These are phyloP conservation scores for Eilema caniola DNA, from an alignment of 2,888 invertebrate species.

Conservation along the genomic window DNA sequence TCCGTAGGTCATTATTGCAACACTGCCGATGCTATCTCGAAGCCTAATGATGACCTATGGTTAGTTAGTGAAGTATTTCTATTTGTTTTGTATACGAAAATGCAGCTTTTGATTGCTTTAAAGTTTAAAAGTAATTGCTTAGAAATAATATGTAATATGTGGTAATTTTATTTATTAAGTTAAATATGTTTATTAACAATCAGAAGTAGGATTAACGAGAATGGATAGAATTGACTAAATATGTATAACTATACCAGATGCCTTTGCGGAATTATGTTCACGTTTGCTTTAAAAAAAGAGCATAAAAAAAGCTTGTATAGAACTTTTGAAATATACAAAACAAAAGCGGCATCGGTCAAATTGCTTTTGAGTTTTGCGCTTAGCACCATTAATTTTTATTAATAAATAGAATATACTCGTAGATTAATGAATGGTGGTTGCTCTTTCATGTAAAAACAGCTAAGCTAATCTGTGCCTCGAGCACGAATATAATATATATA, in stretches of 20 bases:
- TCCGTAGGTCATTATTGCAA: not conserved
- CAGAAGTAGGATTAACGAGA: not conserved
- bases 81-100: not conserved
- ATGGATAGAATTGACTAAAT: too few species aligned
- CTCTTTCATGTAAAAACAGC: not conserved
- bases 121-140: not conserved
- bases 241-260: too few species aligned
- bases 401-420: not conserved
- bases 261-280: too few species aligned
- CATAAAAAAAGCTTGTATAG: too few species aligned
- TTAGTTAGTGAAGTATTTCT: not conserved
- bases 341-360: too few species aligned
- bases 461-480: too few species aligned
- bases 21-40: not conserved
- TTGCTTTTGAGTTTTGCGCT: too few species aligned
- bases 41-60: not conserved
- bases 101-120: not conserved
- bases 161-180: not conserved
- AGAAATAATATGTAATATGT: not conserved
- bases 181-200: not conserved
- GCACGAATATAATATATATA: too few species aligned
- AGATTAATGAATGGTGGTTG: not conserved
- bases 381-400: too few species aligned
- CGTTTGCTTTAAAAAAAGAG: too few species aligned
- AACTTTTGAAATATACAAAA: too few species aligned